phyloP scores from a whole-genome alignment of 2,888 invertebrate species.

The Stramonita haemastoma region DNA sequence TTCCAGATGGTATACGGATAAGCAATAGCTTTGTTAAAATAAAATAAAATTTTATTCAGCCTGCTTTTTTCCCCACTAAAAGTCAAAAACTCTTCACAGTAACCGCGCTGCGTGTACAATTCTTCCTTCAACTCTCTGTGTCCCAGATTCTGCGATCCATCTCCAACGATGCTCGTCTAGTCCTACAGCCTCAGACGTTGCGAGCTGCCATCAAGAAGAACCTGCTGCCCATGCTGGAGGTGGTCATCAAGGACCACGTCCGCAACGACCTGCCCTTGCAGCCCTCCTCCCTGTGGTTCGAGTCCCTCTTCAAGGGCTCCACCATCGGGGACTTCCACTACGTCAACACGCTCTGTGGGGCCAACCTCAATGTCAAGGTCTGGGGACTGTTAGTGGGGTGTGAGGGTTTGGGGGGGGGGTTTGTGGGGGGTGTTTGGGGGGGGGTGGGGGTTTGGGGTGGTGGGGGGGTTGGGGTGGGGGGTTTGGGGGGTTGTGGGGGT shows the following conservation, averaged over 20 bases:
- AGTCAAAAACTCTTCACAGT: no score
- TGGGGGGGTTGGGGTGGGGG: neutral
- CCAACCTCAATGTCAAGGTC: constrained; percentile 41
- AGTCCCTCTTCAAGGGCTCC: constrained; percentile 36
- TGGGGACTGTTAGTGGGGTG: neutral
- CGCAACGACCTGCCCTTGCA: constrained; percentile 30
- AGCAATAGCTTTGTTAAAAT: no score
- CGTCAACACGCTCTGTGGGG: constrained; percentile 41
- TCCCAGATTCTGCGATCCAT: constrained; percentile 20
- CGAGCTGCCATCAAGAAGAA: constrained; percentile 35
- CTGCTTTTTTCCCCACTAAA: no score
- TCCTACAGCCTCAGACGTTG: constrained; percentile 31
- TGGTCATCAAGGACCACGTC: constrained; percentile 39
- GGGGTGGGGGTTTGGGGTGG: neutral
- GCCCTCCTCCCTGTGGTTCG: constrained; percentile 37
- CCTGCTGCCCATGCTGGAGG: constrained; percentile 44
- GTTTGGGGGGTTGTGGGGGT: neutral
- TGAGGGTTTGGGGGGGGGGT: neutral
- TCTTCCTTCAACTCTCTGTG: no score
- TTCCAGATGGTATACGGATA: no score
- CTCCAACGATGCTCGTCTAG: constrained; percentile 20
- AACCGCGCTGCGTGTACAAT: no score
- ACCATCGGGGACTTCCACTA: constrained; percentile 36
- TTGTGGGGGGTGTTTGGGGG: neutral
- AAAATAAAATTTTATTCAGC: no score